Evolutionary conservation across 35 echinoderm and acorn worm genomes (phyloP).

Genomic region (Hemicentrotus pulcherrimus): DNA sequence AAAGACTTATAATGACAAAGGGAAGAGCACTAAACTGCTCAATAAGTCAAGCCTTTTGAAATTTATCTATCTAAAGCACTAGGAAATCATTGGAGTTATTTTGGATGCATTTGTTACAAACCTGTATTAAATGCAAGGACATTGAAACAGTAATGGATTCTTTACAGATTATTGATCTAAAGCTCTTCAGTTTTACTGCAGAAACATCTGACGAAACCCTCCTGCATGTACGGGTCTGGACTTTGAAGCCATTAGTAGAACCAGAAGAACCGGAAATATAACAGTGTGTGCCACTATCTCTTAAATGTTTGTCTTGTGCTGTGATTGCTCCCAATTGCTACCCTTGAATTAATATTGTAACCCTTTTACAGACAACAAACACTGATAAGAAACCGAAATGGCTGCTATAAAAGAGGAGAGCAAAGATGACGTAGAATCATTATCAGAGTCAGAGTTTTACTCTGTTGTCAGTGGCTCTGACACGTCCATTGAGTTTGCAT

Average conservation of each 20-base stretch:
- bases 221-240: not conserved
- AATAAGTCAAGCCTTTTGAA: not conserved
- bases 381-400: not conserved
- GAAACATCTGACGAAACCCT: not conserved
- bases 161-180: not conserved
- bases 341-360: not conserved
- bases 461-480: not conserved
- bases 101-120: not conserved
- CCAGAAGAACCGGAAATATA: not conserved
- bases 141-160: not conserved
- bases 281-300: not conserved
- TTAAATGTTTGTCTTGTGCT: not conserved
- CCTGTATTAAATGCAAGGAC: not conserved
- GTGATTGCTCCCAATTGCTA: not conserved
- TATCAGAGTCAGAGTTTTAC: not conserved
- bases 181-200: not conserved
- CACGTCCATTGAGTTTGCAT: not conserved
- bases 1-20: not conserved
- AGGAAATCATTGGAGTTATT: not conserved
- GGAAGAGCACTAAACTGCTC: not conserved
- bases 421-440: not conserved
- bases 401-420: conserved; percentile 1
- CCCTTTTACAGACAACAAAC: not conserved
- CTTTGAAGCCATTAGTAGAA: not conserved
- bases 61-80: not conserved